These are phyloP conservation scores for Synergus gifuensis DNA, from an alignment of 2,888 invertebrate species.

Conservation along the genomic window DNA sequence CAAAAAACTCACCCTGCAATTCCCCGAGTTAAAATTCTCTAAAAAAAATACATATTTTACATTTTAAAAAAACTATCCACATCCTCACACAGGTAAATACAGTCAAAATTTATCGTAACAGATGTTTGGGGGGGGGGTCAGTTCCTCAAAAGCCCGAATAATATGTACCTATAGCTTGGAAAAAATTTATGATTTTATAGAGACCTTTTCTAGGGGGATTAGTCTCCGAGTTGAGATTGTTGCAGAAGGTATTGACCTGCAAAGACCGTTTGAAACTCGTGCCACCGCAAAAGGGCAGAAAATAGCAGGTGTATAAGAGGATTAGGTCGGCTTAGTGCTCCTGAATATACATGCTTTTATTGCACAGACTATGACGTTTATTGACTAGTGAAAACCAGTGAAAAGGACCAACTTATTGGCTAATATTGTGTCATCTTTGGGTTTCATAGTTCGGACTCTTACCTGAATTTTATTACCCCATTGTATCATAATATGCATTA, in stretches of 20 bases:
- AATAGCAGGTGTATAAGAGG: conserved; percentile 40
- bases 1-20: not conserved
- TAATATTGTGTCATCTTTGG: not conserved
- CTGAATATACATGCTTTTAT: conserved; percentile 33
- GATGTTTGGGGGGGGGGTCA: not conserved
- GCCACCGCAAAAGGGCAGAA: not conserved
- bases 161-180: not conserved
- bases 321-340: conserved; percentile 29
- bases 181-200: not conserved
- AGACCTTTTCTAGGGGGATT: not conserved
- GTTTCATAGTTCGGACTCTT: not conserved
- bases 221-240: not conserved
- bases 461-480: not conserved
- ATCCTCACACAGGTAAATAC: not conserved
- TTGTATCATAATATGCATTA: too few species aligned
- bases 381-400: not conserved
- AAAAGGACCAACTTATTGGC: not conserved
- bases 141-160: not conserved
- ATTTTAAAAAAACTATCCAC: too few species aligned
- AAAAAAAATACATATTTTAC: too few species aligned
- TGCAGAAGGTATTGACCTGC: conserved; percentile 15
- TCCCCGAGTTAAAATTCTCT: too few species aligned
- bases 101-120: not conserved
- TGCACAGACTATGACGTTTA: not conserved
- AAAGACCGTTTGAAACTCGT: conserved; percentile 11